Percentiles rank a stretch among this genome's conserved stretches.
These are phyloP conservation scores for Steinernema khuongi DNA, from an alignment of 1,140 invertebrate species.

Conservation along the genomic window DNA sequence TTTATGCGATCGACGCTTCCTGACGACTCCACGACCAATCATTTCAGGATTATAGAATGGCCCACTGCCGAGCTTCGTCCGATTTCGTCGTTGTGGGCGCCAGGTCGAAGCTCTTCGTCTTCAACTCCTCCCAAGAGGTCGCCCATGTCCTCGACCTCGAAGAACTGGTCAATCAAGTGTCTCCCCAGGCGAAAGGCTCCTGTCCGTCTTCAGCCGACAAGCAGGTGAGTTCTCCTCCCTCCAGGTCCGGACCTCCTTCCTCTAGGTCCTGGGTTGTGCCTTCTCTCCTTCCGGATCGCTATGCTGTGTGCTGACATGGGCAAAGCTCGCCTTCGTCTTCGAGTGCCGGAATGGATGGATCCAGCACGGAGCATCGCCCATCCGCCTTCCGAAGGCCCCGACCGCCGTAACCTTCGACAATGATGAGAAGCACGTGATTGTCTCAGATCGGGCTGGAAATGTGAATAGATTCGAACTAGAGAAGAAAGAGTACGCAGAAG, in stretches of 20 bases:
- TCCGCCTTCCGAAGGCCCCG: not conserved
- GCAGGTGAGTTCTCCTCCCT: not conserved
- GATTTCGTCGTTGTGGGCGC: not conserved
- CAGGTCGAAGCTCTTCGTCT: not conserved
- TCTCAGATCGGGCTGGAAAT: not conserved
- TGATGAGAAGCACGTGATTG: not conserved
- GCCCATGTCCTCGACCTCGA: not conserved
- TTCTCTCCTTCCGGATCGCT: not conserved
- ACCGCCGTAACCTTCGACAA: not conserved
- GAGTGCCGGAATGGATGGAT: not conserved
- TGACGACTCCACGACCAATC: not conserved
- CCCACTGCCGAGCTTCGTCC: not conserved
- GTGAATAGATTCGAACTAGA: not conserved
- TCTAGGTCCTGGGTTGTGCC: not conserved
- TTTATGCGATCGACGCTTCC: too few species aligned
- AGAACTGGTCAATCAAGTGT: not conserved
- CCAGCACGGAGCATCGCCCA: not conserved
- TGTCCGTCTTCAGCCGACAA: not conserved
- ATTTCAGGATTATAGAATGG: not conserved
- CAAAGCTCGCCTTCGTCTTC: not conserved
- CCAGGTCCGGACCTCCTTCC: not conserved
- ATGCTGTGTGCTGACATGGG: not conserved
- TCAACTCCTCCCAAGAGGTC: not conserved
- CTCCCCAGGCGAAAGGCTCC: not conserved
- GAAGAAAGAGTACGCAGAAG: not conserved